These are phyloP conservation scores for Epinotia demarniana DNA, from an alignment of 2,888 invertebrate species.

Conservation along the genomic window DNA sequence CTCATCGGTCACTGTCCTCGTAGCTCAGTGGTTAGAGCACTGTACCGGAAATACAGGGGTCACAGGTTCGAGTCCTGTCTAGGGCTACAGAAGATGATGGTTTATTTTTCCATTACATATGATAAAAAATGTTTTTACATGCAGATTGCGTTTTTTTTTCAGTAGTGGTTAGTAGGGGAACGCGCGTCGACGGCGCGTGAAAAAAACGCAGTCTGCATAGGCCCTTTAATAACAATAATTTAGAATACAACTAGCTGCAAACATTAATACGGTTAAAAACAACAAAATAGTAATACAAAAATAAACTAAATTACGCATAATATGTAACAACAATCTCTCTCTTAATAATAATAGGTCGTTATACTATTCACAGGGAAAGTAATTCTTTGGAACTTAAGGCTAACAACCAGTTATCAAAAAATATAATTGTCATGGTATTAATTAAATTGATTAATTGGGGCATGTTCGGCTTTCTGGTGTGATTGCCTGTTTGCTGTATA, in stretches of 20 bases:
- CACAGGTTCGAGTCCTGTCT: no score
- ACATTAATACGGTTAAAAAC: neutral
- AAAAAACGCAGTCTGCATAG: no score
- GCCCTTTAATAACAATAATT: neutral
- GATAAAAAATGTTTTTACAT: no score
- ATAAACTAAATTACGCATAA: constrained; percentile 5
- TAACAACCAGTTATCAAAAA: constrained; percentile 29
- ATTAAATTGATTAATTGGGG: neutral
- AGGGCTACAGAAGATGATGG: no score
- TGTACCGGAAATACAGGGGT: no score
- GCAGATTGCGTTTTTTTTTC: no score
- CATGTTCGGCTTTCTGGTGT: neutral
- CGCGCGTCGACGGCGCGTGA: no score
- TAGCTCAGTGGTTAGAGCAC: no score
- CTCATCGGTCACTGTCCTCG: no score
- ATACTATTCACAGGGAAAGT: constrained; percentile 6
- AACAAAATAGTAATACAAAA: constrained; percentile 3
- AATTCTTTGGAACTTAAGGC: constrained; percentile 25
- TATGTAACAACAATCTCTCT: constrained; percentile 17
- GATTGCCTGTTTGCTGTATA: neutral
- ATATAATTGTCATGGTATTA: constrained; percentile 19
- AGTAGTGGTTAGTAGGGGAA: no score
- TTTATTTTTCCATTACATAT: no score
- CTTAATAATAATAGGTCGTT: constrained; percentile 2
- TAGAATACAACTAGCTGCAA: neutral